Evolutionary conservation across 2,797 vertebrate genomes (phyloP), one percentile per base, ranked within the genome.

Genomic region (Ctenopoma multispine): DNA sequence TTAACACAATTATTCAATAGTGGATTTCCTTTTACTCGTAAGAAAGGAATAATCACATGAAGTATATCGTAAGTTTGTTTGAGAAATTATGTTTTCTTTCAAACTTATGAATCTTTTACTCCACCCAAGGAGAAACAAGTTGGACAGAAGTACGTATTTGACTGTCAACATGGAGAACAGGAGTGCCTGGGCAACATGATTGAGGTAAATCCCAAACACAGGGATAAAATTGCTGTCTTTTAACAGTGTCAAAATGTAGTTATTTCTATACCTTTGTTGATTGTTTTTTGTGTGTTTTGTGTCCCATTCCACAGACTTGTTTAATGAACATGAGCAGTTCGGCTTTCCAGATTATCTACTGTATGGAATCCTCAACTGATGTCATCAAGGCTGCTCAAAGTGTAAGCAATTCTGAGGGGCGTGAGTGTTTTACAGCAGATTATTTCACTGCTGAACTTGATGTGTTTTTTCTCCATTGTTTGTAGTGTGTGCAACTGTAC

Each of bases 121-220:
- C 11, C 29, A 15, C 27, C 36, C 46, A 85, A 99, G 97, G 97
- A 98, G 77, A 91, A 0, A 1, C 79, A 84, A 0, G 60, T 82
- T 54, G 92, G 83, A 0, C 79, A 91, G 5, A 94, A 92, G 50
- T 97, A 94, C 79, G 23, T 67, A 1, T 99, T 93, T 36, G 2
- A 47, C 0, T 99, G 98, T 80, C 98, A 99, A 86, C 98, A 99
- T 1, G 97, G 97, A 7, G 80, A 93, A 0, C 38, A 72, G 0
- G 97, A 99, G 74, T 99, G 98, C 73, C 55, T 85, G n/a, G 95
- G 96, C 17, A 99, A 98, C 94, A 95, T 95, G 94, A 93, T 98
- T 0, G 96, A 99, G 96, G 97, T 98, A 59, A 79, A 14, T 3
- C 65, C 50, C 23, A 34, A 38, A 13, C 12, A 49, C 27, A 29